Conservation (phyloP, 2,797 vertebrate genomes). For the Ataeniobius toweri region DNA sequence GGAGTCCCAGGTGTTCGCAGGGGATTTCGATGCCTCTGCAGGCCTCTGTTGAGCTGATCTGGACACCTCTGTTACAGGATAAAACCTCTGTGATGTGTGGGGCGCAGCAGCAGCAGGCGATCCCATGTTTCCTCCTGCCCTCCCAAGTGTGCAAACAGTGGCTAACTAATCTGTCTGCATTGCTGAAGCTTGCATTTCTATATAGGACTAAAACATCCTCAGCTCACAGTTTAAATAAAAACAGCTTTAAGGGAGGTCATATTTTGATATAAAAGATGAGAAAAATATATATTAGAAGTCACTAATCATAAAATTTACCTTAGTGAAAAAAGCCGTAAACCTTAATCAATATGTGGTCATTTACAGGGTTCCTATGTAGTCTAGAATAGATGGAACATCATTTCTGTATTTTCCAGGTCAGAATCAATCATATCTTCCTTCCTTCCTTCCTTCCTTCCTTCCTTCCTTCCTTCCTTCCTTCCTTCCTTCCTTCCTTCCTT, state of each 20-base stretch:
- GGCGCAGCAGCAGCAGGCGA: slow-evolving; percentile 28
- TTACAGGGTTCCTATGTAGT: not conserved
- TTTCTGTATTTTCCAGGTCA: too few species aligned
- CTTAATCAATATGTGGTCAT: not conserved
- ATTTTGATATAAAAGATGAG: not conserved
- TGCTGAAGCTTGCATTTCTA: slow-evolving; percentile 1
- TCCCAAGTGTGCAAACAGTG: not conserved
- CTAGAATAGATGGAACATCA: too few species aligned
- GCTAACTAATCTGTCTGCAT: slow-evolving; percentile 18
- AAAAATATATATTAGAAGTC: not conserved
- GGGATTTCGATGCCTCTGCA: slow-evolving; percentile 52
- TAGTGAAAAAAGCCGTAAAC: too few species aligned
- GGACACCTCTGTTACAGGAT: slow-evolving; percentile 42
- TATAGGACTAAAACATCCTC: not conserved
- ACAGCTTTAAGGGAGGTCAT: not conserved
- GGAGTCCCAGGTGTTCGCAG: slow-evolving; percentile 26
- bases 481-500: too few species aligned
- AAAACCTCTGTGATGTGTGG: slow-evolving; percentile 44
- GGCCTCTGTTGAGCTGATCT: slow-evolving; percentile 43
- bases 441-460: too few species aligned
- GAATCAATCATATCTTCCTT: too few species aligned
- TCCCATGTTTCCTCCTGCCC: slow-evolving; percentile 6
- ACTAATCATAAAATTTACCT: not conserved
- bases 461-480: too few species aligned
- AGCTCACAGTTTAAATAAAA: not conserved